Evolutionary conservation across 2,888 invertebrate species (phyloP).

Genomic region (Drosophila maculinotata): DNA sequence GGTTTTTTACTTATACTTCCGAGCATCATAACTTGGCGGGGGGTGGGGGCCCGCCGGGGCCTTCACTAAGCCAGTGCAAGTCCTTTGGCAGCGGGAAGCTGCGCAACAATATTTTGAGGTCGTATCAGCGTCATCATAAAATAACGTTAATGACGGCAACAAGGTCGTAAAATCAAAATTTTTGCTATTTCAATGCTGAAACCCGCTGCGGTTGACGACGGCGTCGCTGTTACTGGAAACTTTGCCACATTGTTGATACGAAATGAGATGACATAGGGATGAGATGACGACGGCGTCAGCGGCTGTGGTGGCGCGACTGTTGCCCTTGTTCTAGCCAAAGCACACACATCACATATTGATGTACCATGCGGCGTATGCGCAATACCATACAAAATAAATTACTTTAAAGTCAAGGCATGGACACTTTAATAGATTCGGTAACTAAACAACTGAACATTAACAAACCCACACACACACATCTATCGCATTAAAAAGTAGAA

Average conservation of each 20-base stretch:
- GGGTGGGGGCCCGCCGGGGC: neutral
- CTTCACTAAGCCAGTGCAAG: conserved; percentile 49
- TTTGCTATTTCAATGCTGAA: conserved; percentile 73
- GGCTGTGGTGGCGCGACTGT: conserved; percentile 22
- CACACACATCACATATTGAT: conserved; percentile 4
- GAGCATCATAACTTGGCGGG: conserved; percentile 61
- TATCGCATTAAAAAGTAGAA: neutral
- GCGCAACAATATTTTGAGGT: conserved; percentile 74
- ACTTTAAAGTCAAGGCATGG: conserved; percentile 50
- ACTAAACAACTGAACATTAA: neutral
- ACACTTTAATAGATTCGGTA: conserved; percentile 24
- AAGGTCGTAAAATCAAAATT: conserved; percentile 82
- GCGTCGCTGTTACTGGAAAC: conserved; percentile 47
- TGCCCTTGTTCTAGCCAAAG: conserved; percentile 35
- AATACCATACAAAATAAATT: conserved; percentile 56
- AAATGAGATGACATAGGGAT: conserved; percentile 26
- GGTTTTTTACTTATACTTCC: conserved; percentile 75
- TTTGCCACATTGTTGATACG: conserved; percentile 68
- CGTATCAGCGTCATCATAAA: conserved; percentile 81
- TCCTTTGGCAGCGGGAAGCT: conserved; percentile 32
- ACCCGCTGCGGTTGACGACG: conserved; percentile 62
- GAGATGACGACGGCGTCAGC: conserved; percentile 12
- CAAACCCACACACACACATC: too few relatives aligned
- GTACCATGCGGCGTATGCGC: conserved; percentile 59
- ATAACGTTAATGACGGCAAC: conserved; percentile 81